Evolutionary conservation across 1,140 invertebrate species (phyloP), one percentile per base, ranked within the genome.

Genomic region (Prorops nasuta): DNA sequence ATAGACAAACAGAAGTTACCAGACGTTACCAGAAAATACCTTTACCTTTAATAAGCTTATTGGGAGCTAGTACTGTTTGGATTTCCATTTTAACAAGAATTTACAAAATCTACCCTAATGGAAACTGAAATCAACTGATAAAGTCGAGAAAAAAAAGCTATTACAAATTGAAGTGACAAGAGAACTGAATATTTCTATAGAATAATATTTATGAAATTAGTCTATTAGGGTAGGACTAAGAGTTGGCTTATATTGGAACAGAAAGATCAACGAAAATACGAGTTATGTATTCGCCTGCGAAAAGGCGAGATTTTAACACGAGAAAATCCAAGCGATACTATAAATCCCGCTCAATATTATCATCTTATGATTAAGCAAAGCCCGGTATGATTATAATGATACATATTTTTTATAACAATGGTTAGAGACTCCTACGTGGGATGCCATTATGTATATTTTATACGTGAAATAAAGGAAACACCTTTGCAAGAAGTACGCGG

Each of bases 361-460:
- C 22, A 42, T 44, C 24, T 49, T 39, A 50, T 47, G 54, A 47
- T 66, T 65, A 67, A 49, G 57, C 51, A 61, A 55, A 60, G 59
- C 59, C 58, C 68, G 51, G 68, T 57, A 57, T 62, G 57, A 53
- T 62, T 52, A 42, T 56, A 54, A 58, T 58, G 21, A 54, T 58
- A 53, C 63, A 67, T 58, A 60, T 18, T 67, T 66, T 66, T 63
- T 67, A 60, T 65, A 69, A 70, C 60, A 71, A 66, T 71, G 67
- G 66, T 72, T 67, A 60, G 54, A 64, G 59, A 70, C 58, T 70
- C 62, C 67, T 64, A 58, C 54, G 60, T 69, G 61, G 68, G 67
- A 74, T 72, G 72, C 72, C 72, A 74, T 74, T 71, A 72, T 74
- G 70, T 72, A 72, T 71, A 72, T 72, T 71, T 71, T 69, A 69